Base-by-base conservation (phyloP, 2,888 invertebrate species). In the Tinea trinotella region DNA sequence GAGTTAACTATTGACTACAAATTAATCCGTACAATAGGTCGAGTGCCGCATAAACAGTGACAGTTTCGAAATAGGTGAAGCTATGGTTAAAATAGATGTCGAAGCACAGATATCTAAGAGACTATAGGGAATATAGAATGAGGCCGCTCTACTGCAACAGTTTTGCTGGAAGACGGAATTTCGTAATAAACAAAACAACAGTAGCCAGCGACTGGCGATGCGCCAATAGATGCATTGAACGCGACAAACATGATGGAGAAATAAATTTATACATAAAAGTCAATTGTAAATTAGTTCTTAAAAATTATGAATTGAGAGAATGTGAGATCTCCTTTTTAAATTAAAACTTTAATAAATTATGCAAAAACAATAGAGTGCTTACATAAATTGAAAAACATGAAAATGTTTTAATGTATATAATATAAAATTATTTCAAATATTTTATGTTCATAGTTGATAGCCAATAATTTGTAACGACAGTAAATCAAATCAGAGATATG, bases 111-210 rank as follows among this genome's bases (percentile, higher is more conserved):
- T 46, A 46, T 46, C 18, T 46, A 19, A 19, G 19, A 24, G 53
- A 13, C 48, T 44, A 24, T 12, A 13, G 54, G 19, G 54, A 54
- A 50, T 58, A 53, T 50, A 62, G 67, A 84, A 77, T 71, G 71
- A 70, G 84, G 83, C 74, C 83, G 75, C 62, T 61, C 63, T 68
- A 74, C 74, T 76, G 82, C 78, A 82, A 77, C 78, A 72, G 75
- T 76, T 81, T 82, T 78, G 52, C 55, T 40, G 52, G 57, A 55
- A 55, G 80, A 70, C 71, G 74, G 73, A 80, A 83, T 83, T 81
- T 82, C 81, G 80, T 80, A 82, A 84, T 74, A 79, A 71, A 76
- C 76, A 76, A 78, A 77, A 74, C 76, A 69, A 64, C 64, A 67
- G 58, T 62, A 65, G 62, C 67, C 57, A 30, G 64, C 57, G 59